phyloP scores from a whole-genome alignment of 2,888 invertebrate species.

The Drosophila meridionalis region DNA sequence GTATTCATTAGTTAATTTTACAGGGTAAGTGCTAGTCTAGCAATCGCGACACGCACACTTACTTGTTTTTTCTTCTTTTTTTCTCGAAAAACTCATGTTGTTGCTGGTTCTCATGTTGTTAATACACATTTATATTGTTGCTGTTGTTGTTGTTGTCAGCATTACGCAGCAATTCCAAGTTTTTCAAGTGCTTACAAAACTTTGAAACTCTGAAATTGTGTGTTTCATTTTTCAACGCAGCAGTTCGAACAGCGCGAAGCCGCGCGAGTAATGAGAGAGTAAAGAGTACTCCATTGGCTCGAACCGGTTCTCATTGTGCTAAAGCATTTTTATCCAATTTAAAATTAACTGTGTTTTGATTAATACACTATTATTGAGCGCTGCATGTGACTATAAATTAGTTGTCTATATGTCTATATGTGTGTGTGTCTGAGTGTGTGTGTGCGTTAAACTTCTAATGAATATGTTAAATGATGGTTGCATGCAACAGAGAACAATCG shows the following conservation, averaged over 20 bases:
- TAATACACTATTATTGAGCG: slow-evolving; percentile 73
- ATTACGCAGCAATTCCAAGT: slow-evolving; percentile 73
- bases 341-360: slow-evolving; percentile 78
- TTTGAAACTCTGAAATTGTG: slow-evolving; percentile 66
- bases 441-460: slow-evolving; percentile 57
- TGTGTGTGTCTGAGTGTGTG: slow-evolving; percentile 18
- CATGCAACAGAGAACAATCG: slow-evolving; percentile 19
- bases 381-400: slow-evolving; percentile 69
- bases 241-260: slow-evolving; percentile 15
- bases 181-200: slow-evolving; percentile 69
- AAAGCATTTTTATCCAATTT: slow-evolving; percentile 63
- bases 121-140: slow-evolving; percentile 32
- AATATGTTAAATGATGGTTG: slow-evolving; percentile 59
- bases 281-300: slow-evolving; percentile 3
- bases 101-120: slow-evolving; percentile 44
- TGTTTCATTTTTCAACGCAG: slow-evolving; percentile 56
- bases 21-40: slow-evolving; percentile 6
- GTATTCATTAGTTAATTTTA: no score
- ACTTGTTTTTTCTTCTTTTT: slow-evolving; percentile 20
- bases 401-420: slow-evolving; percentile 1
- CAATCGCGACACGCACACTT: background rate
- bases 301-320: slow-evolving; percentile 63
- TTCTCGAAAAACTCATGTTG: slow-evolving; percentile 32
- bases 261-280: slow-evolving; percentile 53
- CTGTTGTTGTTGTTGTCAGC: slow-evolving; percentile 45